Base-by-base conservation (phyloP, 2,888 invertebrate genomes). In the Stenodera caucasica region DNA sequence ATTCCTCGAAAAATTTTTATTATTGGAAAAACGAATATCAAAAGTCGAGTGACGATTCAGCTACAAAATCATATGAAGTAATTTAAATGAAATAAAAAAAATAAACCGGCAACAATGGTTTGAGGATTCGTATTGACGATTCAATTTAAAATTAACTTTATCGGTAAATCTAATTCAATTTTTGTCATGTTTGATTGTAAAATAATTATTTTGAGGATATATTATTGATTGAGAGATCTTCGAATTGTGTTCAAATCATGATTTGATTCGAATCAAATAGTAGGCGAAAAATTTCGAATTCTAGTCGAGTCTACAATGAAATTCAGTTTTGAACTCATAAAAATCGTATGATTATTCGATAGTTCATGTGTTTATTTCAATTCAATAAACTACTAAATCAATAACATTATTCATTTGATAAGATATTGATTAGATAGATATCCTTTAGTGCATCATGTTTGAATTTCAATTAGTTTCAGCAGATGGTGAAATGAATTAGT, bases 1-100 rank as follows among this genome's bases (percentile, higher is more conserved):
- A 56, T 56, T 56, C 26, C 26, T 26, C 26, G 4, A 26, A 3
- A 35, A 56, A 32, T 56, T 55, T 35, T n/a, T 50, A 18, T 50
- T 50, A 21, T 23, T 8, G 23, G 50, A 15, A 18, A n/a, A n/a
- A n/a, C n/a, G n/a, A n/a, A n/a, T n/a, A n/a, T n/a, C n/a, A n/a
- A n/a, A n/a, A n/a, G n/a, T n/a, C n/a, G n/a, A n/a, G n/a, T n/a
- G n/a, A n/a, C n/a, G n/a, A n/a, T n/a, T n/a, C n/a, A n/a, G n/a
- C n/a, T n/a, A n/a, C n/a, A n/a, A n/a, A n/a, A n/a, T n/a, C n/a
- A n/a, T n/a, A n/a, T n/a, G n/a, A n/a, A n/a, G n/a, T n/a, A n/a
- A n/a, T n/a, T n/a, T n/a, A n/a, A n/a, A n/a, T n/a, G n/a, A n/a
- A n/a, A n/a, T n/a, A n/a, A n/a, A n/a, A n/a, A n/a, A n/a, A n/a